Percentiles rank a stretch among this genome's conserved stretches.
Conservation (phyloP, 1,140 invertebrate genomes). For the Drosophila athabasca region DNA sequence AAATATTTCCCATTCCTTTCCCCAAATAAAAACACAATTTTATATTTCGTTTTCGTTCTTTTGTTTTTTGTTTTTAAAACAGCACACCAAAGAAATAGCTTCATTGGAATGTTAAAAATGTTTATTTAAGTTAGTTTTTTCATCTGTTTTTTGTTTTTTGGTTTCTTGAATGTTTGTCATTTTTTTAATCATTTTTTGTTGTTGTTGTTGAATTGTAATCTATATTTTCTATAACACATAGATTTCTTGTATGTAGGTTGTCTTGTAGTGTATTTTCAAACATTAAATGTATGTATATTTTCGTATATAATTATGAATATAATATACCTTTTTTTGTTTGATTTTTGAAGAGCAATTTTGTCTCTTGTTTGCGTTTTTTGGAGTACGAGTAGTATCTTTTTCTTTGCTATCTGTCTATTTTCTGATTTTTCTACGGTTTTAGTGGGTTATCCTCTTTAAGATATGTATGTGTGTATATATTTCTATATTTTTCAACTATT, state of each 20-base stretch:
- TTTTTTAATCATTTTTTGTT: neutral
- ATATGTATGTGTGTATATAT: slow-evolving; percentile 40
- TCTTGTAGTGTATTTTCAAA: slow-evolving; percentile 34
- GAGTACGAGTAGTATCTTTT: slow-evolving; percentile 42
- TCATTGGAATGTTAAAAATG: slow-evolving; percentile 59
- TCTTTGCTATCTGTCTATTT: slow-evolving; percentile 35
- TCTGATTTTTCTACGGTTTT: too few relatives aligned
- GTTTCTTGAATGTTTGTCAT: slow-evolving; percentile 12
- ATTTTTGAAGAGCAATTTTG: slow-evolving; percentile 73
- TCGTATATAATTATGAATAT: slow-evolving; percentile 31
- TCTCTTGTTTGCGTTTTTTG: slow-evolving; percentile 67
- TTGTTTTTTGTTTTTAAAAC: slow-evolving; percentile 68
- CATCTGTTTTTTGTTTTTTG: slow-evolving; percentile 10
- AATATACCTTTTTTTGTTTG: slow-evolving; percentile 65
- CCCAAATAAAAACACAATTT: slow-evolving; percentile 4
- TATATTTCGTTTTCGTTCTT: neutral
- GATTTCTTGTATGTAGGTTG: slow-evolving; percentile 38
- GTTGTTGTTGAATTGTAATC: slow-evolving; percentile 35
- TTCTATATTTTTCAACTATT: slow-evolving; percentile 48
- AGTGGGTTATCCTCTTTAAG: slow-evolving; percentile 21
- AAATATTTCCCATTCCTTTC: neutral
- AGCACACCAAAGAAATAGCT: slow-evolving; percentile 64
- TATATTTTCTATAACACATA: slow-evolving; percentile 59
- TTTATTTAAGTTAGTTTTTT: slow-evolving; percentile 69
- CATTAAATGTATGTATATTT: slow-evolving; percentile 29